Evolutionary conservation across 2,113 vertebrate genomes (phyloP).

Genomic region (Brachyistius frenatus): DNA sequence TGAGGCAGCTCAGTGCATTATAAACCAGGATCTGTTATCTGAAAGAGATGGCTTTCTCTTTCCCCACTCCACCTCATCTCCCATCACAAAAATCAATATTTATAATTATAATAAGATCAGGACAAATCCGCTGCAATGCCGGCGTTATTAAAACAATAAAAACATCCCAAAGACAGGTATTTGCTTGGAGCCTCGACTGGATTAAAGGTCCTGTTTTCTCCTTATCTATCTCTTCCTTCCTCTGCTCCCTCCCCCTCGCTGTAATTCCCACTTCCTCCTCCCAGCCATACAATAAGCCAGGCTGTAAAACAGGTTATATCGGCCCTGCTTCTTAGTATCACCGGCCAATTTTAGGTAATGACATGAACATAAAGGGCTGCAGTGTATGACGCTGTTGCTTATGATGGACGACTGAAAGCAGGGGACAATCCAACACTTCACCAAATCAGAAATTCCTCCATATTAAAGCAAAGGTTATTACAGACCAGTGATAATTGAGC

Average conservation of each 20-base stretch:
- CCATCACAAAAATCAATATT: constrained; percentile 84
- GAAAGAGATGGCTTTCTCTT: constrained; percentile 36
- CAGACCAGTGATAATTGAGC: too few species aligned
- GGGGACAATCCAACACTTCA: constrained; percentile 27
- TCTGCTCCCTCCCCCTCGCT: constrained; percentile 6
- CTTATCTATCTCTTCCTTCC: constrained; percentile 43
- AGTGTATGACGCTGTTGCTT: constrained; percentile 33
- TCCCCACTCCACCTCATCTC: constrained; percentile 34
- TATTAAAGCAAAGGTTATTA: too few species aligned
- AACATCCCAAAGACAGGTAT: constrained; percentile 76
- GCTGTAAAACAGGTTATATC: constrained; percentile 74
- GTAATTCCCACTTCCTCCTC: constrained; percentile 51
- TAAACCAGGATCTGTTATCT: constrained; percentile 62
- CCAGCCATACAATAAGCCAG: constrained; percentile 69
- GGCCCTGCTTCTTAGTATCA: constrained; percentile 68
- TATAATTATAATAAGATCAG: constrained; percentile 85
- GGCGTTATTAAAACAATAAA: constrained; percentile 86
- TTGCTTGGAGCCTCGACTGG: constrained; percentile 75
- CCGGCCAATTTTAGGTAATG: constrained; percentile 75
- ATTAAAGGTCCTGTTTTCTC: constrained; percentile 68
- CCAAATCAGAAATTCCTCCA: too few species aligned
- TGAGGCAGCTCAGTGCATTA: constrained; percentile 62
- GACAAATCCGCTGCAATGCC: constrained; percentile 77
- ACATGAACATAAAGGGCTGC: constrained; percentile 71
- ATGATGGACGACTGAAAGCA: constrained; percentile 1